Evolutionary conservation across 1,140 invertebrate species (phyloP).

Genomic region (Archegozetes longisetosus): DNA sequence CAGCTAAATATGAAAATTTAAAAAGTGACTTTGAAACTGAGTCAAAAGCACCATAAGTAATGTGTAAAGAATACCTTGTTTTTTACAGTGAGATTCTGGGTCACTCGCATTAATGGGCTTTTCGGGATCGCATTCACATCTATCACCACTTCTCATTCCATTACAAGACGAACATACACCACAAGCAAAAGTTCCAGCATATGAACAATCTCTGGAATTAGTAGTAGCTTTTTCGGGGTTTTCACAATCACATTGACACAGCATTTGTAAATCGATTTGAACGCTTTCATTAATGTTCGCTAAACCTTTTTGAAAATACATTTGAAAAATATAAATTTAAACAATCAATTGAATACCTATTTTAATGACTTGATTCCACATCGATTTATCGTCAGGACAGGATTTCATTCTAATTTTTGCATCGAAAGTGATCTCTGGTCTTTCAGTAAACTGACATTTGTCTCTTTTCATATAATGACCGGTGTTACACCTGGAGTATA

Average conservation of each 20-base stretch:
- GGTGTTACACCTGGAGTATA: constrained; percentile 5
- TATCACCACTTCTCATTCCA: constrained; percentile 1
- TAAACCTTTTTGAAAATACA: constrained; percentile 76
- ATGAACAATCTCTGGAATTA: constrained; percentile 12
- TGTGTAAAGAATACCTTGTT: background rate
- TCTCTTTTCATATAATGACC: background rate
- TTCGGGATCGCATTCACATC: constrained; percentile 12
- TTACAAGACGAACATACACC: constrained; percentile 56
- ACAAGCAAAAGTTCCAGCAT: constrained; percentile 41
- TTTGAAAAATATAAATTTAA: too few species aligned
- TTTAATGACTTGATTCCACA: background rate
- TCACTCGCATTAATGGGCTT: constrained; percentile 1
- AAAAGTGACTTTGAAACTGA: too few species aligned
- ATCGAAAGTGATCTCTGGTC: constrained; percentile 6
- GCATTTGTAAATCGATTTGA: constrained; percentile 60
- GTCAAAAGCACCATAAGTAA: background rate
- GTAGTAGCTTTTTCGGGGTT: background rate
- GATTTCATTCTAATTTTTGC: constrained; percentile 4
- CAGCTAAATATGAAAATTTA: too few species aligned
- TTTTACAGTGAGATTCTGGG: constrained; percentile 7
- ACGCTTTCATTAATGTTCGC: constrained; percentile 75
- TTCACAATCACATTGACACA: constrained; percentile 13
- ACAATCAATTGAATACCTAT: background rate
- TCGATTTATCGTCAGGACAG: background rate
- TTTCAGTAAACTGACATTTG: background rate